Base-by-base conservation (phyloP, 2,797 vertebrate genomes). In the Esox masquinongy region DNA sequence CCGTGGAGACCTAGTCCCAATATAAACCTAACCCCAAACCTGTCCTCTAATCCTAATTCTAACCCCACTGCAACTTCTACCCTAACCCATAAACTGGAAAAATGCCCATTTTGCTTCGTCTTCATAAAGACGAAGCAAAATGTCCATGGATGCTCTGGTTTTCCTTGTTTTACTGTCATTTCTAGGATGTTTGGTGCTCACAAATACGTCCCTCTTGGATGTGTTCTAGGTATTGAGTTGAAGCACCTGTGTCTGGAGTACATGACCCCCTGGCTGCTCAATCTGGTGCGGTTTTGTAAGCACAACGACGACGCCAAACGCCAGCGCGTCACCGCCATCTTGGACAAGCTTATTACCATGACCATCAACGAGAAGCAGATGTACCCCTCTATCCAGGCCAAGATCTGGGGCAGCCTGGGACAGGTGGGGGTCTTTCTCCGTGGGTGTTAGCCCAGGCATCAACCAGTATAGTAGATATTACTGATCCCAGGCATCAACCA, bases 301-400 rank as follows among this genome's bases (percentile, higher is more conserved):
- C 98, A 99, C 91, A 99, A 96, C 0, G 98, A 99, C 0, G 98
- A 99, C 34, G 97, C 97, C 61, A 99, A 98, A 84, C 95, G 97
- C 39, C 98, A 99, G 81, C 96, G 98, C 6, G 98, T 99, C 82
- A 98, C 97, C 0, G 98, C 98, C 29, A 99, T 99, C 85, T 92
- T 99, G 68, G 98, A 99, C 89, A 99, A 99, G 78, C 95, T 99
- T 43, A 99, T 99, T 87, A 99, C 98, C 7, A 99, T 99, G 98
- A 99, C 98, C 1, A 99, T 99, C 81, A 99, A 99, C 17, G 98
- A 99, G 84, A 99, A 99, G 7, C 98, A 99, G 92, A 99, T 99
- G 98, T 99, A 99, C 82, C 98, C 98, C 4, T 99, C 98, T 71
- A 99, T 99, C 75, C 98, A 99, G 84, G 98, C 98, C 19, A 99